Base-by-base conservation (phyloP, 2,797 vertebrate species). In the Danio albolineatus region DNA sequence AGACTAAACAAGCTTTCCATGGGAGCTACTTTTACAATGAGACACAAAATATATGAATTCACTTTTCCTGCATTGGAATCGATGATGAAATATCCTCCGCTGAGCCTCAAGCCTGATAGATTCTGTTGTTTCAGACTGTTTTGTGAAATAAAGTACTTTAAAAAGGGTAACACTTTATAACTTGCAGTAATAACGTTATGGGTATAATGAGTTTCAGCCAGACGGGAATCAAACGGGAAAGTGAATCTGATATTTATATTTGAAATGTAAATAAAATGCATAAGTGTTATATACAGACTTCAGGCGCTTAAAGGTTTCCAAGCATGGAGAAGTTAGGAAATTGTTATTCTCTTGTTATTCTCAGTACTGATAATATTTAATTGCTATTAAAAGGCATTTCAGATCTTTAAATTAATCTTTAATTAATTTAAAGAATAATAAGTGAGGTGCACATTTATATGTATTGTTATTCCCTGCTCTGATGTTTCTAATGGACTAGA, bases 11-110 rank as follows among this genome's bases (percentile, higher is more conserved):
- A 38, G 75, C 38, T 84, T 85, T 86, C 84, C 78, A 82, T 86
- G 84, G 83, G 83, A 89, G 83, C 78, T 84, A 82, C 67, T 49
- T 87, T 75, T 57, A 87, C 77, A 89, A 88, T 13, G 10, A 82
- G 3, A 74, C 21, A 69, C 61, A 66, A 53, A 54, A 76, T 67
- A 83, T 81, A 76, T 54, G 77, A n/a, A 75, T 53, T 86, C 1
- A 70, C 77, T 61, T 62, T 76, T 43, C 17, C 79, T 16, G 13
- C 70, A 60, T 19, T 84, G 80, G 38, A 66, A 66, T 81, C 73
- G 62, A 60, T 61, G 6, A 38, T 57, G 21, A 46, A 10, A 59
- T 10, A 49, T 0, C 44, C 72, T 13, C 43, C 62, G 36, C 38
- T 56, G 70, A 43, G n/a, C n/a, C 16, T 54, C 67, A 43, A 54